phyloP scores from a whole-genome alignment of 1,140 invertebrate genomes.

The Asobara japonica region DNA sequence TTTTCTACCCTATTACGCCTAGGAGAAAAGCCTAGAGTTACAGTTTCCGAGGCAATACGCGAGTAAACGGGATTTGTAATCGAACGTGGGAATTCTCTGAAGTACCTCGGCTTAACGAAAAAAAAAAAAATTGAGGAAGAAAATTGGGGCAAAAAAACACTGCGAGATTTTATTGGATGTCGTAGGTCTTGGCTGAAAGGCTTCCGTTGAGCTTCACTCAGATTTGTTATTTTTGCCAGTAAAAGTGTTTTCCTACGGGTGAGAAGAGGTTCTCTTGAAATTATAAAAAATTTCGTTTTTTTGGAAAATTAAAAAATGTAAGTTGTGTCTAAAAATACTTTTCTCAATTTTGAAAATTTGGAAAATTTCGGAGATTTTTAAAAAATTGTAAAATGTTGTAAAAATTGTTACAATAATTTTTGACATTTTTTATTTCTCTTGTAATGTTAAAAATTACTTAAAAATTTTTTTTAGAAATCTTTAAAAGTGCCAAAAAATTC shows the following conservation, averaged over 20 bases:
- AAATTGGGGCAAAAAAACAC: background rate
- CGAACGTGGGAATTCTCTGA: background rate
- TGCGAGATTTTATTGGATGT: background rate
- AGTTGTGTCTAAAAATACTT: no score
- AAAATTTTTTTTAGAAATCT: no score
- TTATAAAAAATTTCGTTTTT: no score
- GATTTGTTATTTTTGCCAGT: background rate
- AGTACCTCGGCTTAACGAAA: background rate
- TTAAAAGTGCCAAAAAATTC: no score
- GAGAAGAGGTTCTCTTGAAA: background rate
- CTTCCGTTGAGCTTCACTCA: background rate
- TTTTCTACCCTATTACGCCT: no score
- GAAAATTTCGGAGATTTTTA: no score
- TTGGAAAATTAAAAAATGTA: background rate
- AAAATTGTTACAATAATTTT: no score
- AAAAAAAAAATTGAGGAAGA: background rate
- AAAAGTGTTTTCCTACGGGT: background rate
- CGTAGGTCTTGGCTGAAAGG: background rate
- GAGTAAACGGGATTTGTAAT: slow-evolving; percentile 15
- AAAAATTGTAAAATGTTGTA: no score
- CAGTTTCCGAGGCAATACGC: background rate
- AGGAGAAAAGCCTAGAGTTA: background rate
- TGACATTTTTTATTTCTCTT: no score
- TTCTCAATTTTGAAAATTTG: no score
- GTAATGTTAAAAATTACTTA: no score